A percentile compares a stretch with the other conserved stretches of the same genome.
Conservation (phyloP, 2,797 vertebrate genomes). For the Cheirogaleus major region DNA sequence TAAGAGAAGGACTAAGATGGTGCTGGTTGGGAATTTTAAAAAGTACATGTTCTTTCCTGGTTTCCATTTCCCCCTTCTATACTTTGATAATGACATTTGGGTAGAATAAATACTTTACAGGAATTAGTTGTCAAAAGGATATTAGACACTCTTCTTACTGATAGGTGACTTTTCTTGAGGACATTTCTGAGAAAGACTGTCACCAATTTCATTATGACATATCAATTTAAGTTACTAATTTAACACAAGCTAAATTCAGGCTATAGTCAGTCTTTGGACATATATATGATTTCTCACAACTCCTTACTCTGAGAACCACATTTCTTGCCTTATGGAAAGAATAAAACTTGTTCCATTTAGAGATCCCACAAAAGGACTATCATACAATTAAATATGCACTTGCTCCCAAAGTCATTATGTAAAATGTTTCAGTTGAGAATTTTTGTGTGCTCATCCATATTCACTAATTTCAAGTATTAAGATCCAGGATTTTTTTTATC, state of each 20-base stretch:
- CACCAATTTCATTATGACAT: not conserved
- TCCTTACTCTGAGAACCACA: not conserved
- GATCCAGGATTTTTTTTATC: not conserved
- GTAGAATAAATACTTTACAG: not conserved
- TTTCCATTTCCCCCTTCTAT: not conserved
- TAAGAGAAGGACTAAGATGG: not conserved
- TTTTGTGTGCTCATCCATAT: not conserved
- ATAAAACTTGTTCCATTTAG: not conserved
- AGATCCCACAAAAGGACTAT: not conserved
- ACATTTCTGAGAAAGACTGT: not conserved
- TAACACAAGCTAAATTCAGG: not conserved
- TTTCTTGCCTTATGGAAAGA: not conserved
- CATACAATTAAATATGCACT: not conserved
- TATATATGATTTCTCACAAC: not conserved
- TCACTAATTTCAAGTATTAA: constrained; percentile 29
- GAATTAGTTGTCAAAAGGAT: not conserved
- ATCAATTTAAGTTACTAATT: not conserved
- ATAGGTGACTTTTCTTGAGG: not conserved
- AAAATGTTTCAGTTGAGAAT: not conserved
- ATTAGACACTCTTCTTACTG: not conserved
- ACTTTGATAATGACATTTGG: not conserved
- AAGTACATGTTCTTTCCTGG: not conserved
- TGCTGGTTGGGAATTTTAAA: not conserved
- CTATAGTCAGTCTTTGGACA: not conserved
- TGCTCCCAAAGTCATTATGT: not conserved